A percentile compares a stretch with the other conserved stretches of the same genome.
Conservation (phyloP, 2,113 vertebrate genomes). For the Anser cygnoides region DNA sequence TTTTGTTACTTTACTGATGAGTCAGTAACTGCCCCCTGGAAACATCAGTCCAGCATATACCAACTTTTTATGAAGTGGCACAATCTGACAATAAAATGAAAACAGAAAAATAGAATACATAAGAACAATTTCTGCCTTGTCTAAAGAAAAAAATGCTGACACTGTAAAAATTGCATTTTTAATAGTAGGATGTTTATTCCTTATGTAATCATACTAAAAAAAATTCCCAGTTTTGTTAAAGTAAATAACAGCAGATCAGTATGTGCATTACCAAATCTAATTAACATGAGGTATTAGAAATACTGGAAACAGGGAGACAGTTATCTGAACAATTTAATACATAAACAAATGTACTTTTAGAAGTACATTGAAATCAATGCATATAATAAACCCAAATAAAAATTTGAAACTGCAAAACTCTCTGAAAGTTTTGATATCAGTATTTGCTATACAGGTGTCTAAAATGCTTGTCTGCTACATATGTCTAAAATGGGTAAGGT, state of each 20-base stretch:
- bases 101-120: background rate
- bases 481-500: background rate
- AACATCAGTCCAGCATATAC: background rate
- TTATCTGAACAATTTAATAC: background rate
- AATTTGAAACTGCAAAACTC: background rate
- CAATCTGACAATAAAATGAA: background rate
- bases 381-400: background rate
- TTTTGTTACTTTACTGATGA: constrained; percentile 35
- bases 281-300: background rate
- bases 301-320: background rate
- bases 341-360: background rate
- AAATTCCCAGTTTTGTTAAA: background rate
- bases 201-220: constrained; percentile 3
- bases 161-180: background rate
- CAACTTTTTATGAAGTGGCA: background rate
- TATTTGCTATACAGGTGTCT: background rate
- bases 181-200: constrained; percentile 7
- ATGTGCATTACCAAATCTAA: background rate
- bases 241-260: background rate
- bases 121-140: background rate
- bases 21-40: background rate
- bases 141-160: constrained; percentile 19
- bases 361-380: background rate
- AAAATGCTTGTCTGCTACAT: background rate
- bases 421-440: background rate